Evolutionary conservation across 2,113 vertebrate species (phyloP).

Genomic region (Pelmatolapia mariae): DNA sequence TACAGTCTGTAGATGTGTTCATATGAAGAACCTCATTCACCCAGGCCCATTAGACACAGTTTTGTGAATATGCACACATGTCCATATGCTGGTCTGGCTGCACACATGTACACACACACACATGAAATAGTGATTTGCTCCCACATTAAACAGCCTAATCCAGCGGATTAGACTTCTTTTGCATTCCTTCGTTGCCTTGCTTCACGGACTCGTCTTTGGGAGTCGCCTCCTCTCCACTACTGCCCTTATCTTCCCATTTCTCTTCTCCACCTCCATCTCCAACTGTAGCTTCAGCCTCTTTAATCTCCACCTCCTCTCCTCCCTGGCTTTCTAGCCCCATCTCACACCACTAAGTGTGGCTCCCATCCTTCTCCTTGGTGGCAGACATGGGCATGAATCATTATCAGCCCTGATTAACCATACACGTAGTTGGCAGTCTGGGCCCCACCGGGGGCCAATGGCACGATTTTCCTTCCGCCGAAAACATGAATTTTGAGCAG

Average conservation of each 20-base stretch:
- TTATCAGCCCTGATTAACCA: constrained; percentile 59
- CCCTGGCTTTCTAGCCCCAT: background rate
- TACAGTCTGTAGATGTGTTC: constrained; percentile 35
- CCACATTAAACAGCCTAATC: constrained; percentile 1
- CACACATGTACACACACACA: background rate
- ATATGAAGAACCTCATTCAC: constrained; percentile 12
- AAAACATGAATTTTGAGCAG: constrained; percentile 63
- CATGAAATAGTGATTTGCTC: background rate
- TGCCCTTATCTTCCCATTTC: background rate
- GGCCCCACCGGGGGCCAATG: constrained; percentile 33
- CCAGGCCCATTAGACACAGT: constrained; percentile 9
- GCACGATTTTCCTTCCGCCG: background rate
- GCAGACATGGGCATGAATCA: constrained; percentile 45
- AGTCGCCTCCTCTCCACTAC: background rate
- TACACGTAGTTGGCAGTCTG: constrained; percentile 31
- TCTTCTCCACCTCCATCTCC: constrained; percentile 19
- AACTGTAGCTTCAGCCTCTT: constrained; percentile 8
- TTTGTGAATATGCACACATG: constrained; percentile 21
- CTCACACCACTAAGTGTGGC: background rate
- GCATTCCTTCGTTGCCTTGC: background rate
- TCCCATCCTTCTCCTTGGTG: constrained; percentile 48
- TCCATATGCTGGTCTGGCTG: constrained; percentile 22
- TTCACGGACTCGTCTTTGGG: background rate
- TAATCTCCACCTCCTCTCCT: constrained; percentile 37
- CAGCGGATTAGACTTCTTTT: background rate